phyloP scores from a whole-genome alignment of 2,888 invertebrate genomes.

The Pristionchus japonicus region DNA sequence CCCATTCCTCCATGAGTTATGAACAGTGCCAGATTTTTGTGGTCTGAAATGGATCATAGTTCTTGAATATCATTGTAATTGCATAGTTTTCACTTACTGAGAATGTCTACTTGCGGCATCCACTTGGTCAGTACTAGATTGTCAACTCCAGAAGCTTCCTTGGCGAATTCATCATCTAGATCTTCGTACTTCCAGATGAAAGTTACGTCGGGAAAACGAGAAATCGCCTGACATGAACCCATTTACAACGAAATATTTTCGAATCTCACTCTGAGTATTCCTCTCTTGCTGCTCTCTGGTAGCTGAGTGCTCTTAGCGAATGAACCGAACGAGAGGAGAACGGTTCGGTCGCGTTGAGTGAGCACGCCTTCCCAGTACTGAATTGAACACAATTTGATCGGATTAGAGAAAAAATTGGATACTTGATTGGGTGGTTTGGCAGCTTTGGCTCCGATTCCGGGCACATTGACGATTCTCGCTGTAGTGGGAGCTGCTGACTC shows the following conservation, averaged over 20 bases:
- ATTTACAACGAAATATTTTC: background rate
- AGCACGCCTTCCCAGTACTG: background rate
- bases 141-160: background rate
- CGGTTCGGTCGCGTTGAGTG: background rate
- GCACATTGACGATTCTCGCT: background rate
- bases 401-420: too few relatives aligned
- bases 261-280: background rate
- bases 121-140: background rate
- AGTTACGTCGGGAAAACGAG: background rate
- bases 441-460: background rate
- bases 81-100: background rate
- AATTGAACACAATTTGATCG: background rate
- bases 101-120: conserved; percentile 8
- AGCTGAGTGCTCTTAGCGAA: background rate
- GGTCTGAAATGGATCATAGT: background rate
- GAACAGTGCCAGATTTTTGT: background rate
- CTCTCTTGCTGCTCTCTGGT: background rate
- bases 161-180: background rate
- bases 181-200: conserved; percentile 39
- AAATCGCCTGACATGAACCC: background rate
- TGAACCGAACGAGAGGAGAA: conserved; percentile 16
- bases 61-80: background rate
- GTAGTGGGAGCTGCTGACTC: background rate
- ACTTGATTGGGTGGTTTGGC: conserved; percentile 9
- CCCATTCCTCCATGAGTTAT: background rate